phyloP scores from a whole-genome alignment of 2,888 invertebrate genomes.

The Drosophila kambysellisi region DNA sequence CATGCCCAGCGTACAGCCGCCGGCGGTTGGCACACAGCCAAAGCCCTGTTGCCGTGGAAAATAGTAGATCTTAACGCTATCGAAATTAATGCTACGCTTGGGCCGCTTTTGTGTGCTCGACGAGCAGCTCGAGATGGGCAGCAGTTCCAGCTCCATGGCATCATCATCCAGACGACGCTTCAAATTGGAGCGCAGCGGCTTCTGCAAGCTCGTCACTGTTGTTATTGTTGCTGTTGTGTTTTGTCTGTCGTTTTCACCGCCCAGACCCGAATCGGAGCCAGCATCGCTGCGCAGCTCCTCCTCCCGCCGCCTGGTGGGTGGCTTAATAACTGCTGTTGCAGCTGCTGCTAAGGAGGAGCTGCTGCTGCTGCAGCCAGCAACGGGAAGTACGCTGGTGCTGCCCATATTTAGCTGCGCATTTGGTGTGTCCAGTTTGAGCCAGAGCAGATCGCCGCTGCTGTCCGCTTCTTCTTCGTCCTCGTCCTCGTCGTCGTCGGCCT shows the following conservation, averaged over 20 bases:
- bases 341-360: slow-evolving; percentile 5
- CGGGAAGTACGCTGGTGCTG: background rate
- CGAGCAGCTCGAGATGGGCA: slow-evolving; percentile 48
- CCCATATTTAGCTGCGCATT: background rate
- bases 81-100: slow-evolving; percentile 94
- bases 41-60: slow-evolving; percentile 97
- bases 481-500: slow-evolving; percentile 49
- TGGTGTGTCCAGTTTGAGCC: slow-evolving; percentile 66
- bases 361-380: slow-evolving; percentile 20
- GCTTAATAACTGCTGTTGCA: slow-evolving; percentile 4
- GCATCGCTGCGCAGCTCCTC: slow-evolving; percentile 88
- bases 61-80: slow-evolving; percentile 97
- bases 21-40: slow-evolving; percentile 95
- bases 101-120: slow-evolving; percentile 86
- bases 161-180: slow-evolving; percentile 87
- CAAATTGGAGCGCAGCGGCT: slow-evolving; percentile 88
- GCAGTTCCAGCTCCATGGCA: slow-evolving; percentile 82
- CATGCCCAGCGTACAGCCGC: slow-evolving; percentile 97
- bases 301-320: slow-evolving; percentile 44
- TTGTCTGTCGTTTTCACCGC: slow-evolving; percentile 87
- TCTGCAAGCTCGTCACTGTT: background rate
- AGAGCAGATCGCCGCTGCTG: slow-evolving; percentile 68
- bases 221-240: slow-evolving; percentile 45
- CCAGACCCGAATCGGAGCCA: slow-evolving; percentile 93
- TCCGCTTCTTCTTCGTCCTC: slow-evolving; percentile 66